These are phyloP conservation scores for Sinopyrophorus schimmeli DNA, from an alignment of 2,888 invertebrate genomes.

Conservation along the genomic window DNA sequence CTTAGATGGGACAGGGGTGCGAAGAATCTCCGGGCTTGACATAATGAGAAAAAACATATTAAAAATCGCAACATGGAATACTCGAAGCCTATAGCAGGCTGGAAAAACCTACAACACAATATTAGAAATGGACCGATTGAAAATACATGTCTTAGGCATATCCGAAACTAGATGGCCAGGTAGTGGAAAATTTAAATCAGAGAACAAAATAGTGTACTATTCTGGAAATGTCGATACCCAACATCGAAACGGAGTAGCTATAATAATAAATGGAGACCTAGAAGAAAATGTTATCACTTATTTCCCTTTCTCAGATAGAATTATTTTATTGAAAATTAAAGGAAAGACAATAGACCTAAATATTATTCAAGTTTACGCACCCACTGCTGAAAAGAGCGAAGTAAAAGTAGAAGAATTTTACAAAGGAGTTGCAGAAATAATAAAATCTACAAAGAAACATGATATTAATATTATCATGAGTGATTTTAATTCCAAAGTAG, in stretches of 20 bases:
- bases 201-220: slow-evolving; percentile 3
- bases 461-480: slow-evolving; percentile 6
- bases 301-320: slow-evolving; percentile 1
- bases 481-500: slow-evolving; percentile 6
- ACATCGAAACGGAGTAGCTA: slow-evolving; percentile 1
- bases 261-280: not conserved
- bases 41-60: slow-evolving; percentile 5
- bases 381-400: slow-evolving; percentile 1
- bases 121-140: slow-evolving; percentile 6
- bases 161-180: slow-evolving; percentile 6
- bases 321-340: slow-evolving; percentile 7
- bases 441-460: not conserved
- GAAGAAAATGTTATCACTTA: not conserved
- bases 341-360: slow-evolving; percentile 1
- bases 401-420: slow-evolving; percentile 1
- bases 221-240: slow-evolving; percentile 2
- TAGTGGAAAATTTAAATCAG: slow-evolving; percentile 6
- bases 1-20: slow-evolving; percentile 10
- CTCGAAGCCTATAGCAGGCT: slow-evolving; percentile 2
- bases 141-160: slow-evolving; percentile 4
- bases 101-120: slow-evolving; percentile 6
- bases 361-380: slow-evolving; percentile 11
- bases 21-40: slow-evolving; percentile 4
- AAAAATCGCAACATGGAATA: slow-evolving; percentile 7
- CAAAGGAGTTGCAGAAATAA: not conserved